These are phyloP conservation scores for Grapholita molesta DNA, from an alignment of 1,140 invertebrate species.

Conservation along the genomic window DNA sequence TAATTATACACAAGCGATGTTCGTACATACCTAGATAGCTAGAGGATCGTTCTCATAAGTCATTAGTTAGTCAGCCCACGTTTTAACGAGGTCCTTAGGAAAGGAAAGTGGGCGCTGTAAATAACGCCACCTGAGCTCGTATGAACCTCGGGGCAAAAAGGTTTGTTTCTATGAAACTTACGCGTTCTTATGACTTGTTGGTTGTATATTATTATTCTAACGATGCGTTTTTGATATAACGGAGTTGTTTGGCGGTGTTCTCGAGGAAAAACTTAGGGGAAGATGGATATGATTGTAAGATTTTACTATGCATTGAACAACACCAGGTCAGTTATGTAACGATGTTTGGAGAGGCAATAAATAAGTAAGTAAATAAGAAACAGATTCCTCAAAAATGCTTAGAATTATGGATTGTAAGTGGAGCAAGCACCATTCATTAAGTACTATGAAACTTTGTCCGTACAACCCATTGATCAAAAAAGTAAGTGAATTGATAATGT, in stretches of 20 bases:
- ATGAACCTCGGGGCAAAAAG: neutral
- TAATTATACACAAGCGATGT: neutral
- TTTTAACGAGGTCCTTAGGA: constrained; percentile 16
- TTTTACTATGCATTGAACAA: neutral
- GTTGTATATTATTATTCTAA: neutral
- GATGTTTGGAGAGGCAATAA: no score
- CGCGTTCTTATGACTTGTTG: neutral
- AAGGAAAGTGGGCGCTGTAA: neutral
- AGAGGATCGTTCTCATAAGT: constrained; percentile 3
- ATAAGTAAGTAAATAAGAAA: neutral
- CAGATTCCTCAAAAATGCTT: no score
- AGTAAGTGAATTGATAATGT: no score
- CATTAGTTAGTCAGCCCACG: constrained; percentile 12
- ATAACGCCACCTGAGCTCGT: constrained; percentile 14
- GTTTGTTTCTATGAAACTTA: neutral
- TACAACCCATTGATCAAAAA: no score
- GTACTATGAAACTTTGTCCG: no score
- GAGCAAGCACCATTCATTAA: no score
- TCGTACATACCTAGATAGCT: neutral
- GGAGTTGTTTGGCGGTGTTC: neutral
- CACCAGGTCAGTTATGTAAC: no score
- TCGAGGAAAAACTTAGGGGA: neutral
- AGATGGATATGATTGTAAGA: neutral
- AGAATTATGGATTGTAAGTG: no score
- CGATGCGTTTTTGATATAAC: neutral